phyloP scores from a whole-genome alignment of 2,888 invertebrate genomes.

The Pantelozetes paolii region DNA sequence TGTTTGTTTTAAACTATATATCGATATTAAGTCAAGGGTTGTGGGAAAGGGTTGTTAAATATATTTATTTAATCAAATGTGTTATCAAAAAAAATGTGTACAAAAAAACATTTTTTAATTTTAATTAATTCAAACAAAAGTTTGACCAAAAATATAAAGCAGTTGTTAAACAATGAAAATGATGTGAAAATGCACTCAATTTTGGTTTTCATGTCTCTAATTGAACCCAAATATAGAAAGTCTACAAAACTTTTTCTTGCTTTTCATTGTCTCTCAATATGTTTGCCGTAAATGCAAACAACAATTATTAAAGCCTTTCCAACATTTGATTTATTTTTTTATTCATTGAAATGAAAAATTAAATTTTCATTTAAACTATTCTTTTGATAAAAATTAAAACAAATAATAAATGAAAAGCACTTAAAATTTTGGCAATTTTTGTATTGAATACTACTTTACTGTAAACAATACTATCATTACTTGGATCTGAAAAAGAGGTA shows the following conservation, averaged over 20 bases:
- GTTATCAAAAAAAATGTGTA: too few relatives aligned
- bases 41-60: too few relatives aligned
- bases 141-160: too few relatives aligned
- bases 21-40: too few relatives aligned
- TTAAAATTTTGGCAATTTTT: not conserved
- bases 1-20: too few relatives aligned
- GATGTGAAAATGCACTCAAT: too few relatives aligned
- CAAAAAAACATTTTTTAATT: too few relatives aligned
- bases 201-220: too few relatives aligned
- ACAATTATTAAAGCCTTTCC: not conserved
- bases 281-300: not conserved
- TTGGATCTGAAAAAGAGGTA: not conserved
- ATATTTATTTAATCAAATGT: too few relatives aligned
- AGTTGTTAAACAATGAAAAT: too few relatives aligned
- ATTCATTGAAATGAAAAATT: not conserved
- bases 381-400: not conserved
- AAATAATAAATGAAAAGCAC: not conserved
- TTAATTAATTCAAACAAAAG: too few relatives aligned
- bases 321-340: not conserved
- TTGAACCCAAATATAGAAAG: too few relatives aligned
- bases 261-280: not conserved
- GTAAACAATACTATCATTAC: constrained; percentile 6
- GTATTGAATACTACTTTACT: not conserved
- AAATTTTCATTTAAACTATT: not conserved
- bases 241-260: not conserved